A percentile compares a stretch with the other conserved stretches of the same genome.
phyloP scores from a whole-genome alignment of 2,797 vertebrate species.

The Poeciliopsis presidionis region DNA sequence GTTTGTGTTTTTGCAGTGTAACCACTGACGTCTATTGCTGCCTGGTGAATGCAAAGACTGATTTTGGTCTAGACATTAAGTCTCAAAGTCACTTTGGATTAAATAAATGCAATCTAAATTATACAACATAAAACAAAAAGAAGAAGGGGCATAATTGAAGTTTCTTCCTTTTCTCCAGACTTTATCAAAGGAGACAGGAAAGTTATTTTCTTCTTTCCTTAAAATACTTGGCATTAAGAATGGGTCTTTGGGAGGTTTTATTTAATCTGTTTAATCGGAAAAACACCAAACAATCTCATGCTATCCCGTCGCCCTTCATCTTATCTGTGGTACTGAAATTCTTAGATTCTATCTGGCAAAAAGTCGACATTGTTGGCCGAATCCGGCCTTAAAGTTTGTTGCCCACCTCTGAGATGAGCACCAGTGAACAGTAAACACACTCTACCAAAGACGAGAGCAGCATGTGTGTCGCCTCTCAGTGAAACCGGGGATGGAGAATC shows the following conservation, averaged over 20 bases:
- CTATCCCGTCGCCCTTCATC: not conserved
- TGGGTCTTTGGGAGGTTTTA: too few relatives aligned
- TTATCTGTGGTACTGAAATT: not conserved
- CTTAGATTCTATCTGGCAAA: not conserved
- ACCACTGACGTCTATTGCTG: not conserved
- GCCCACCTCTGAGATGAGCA: slow-evolving; percentile 31
- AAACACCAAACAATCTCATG: not conserved
- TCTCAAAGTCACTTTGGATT: not conserved
- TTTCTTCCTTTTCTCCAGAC: not conserved
- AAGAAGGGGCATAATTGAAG: not conserved
- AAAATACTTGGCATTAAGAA: too few relatives aligned
- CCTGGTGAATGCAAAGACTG: not conserved
- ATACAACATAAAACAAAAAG: not conserved
- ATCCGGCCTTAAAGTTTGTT: slow-evolving; percentile 24
- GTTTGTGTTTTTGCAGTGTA: too few relatives aligned
- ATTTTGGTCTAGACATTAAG: not conserved
- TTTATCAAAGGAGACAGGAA: not conserved
- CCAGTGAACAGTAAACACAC: slow-evolving; percentile 49
- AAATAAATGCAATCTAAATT: not conserved
- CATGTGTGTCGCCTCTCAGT: slow-evolving; percentile 19
- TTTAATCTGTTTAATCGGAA: not conserved
- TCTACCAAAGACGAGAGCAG: slow-evolving; percentile 34
- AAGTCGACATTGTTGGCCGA: slow-evolving; percentile 6
- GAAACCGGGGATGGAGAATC: slow-evolving; percentile 41
- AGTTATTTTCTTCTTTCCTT: not conserved